phyloP scores from a whole-genome alignment of 2,797 vertebrate species.

The Danio albolineatus region DNA sequence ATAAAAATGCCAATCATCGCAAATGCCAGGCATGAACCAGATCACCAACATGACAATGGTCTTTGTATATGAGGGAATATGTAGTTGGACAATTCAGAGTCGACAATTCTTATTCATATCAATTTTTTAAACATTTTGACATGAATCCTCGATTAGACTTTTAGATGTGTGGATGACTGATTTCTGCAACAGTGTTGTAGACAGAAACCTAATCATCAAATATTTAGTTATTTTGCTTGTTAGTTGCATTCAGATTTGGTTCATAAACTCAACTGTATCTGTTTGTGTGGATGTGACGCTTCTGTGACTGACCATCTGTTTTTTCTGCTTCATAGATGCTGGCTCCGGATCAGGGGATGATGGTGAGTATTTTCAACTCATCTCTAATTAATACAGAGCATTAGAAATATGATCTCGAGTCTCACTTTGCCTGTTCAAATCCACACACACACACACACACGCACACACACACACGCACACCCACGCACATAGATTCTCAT shows the following conservation, averaged over 20 bases:
- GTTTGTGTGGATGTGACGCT: neutral
- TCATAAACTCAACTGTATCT: neutral
- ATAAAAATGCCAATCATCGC: too few relatives aligned
- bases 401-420: slow-evolving; percentile 28
- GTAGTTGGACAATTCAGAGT: too few relatives aligned
- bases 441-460: neutral
- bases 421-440: slow-evolving; percentile 19
- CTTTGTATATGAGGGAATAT: too few relatives aligned
- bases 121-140: too few relatives aligned
- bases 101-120: too few relatives aligned
- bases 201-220: slow-evolving; percentile 5
- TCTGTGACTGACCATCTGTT: slow-evolving; percentile 34
- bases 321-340: slow-evolving; percentile 50
- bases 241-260: neutral
- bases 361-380: slow-evolving; percentile 47
- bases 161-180: neutral
- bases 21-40: too few relatives aligned
- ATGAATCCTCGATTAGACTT: neutral
- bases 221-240: neutral
- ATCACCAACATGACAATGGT: too few relatives aligned
- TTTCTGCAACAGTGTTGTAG: neutral
- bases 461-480: too few relatives aligned
- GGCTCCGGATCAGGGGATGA: slow-evolving; percentile 61
- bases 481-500: neutral
- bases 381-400: slow-evolving; percentile 34